Evolutionary conservation across 2,113 vertebrate species (phyloP).

Genomic region (Urocitellus parryii): DNA sequence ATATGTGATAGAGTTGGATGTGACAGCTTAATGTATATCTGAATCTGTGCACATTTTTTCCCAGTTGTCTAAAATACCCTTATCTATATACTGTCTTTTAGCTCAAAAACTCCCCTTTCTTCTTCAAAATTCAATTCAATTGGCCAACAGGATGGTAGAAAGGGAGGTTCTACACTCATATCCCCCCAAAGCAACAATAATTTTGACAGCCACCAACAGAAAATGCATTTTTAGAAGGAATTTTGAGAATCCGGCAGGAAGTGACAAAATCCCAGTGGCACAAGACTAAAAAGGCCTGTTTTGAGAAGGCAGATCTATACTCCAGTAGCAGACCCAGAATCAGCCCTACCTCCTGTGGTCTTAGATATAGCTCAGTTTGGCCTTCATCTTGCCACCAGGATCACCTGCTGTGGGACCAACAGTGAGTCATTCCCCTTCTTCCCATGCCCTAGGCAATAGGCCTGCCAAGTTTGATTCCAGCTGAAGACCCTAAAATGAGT

Average conservation of each 20-base stretch:
- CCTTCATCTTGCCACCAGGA: background rate
- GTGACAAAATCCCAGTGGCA: background rate
- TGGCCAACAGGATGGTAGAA: background rate
- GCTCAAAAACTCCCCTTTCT: background rate
- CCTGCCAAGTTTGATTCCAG: background rate
- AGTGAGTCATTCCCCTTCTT: background rate
- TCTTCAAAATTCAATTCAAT: conserved; percentile 29
- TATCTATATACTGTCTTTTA: background rate
- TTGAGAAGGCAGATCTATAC: background rate
- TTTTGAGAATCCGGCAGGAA: background rate
- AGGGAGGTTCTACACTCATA: background rate
- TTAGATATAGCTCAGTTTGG: background rate
- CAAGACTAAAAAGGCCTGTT: background rate
- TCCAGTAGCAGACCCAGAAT: background rate
- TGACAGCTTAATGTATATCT: background rate
- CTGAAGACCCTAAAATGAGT: background rate
- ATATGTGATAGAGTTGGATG: background rate
- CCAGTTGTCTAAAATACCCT: background rate
- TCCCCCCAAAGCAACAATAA: background rate
- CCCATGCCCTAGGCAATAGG: background rate
- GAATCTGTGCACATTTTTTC: background rate
- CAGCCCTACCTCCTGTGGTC: background rate
- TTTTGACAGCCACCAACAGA: background rate
- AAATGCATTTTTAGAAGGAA: background rate
- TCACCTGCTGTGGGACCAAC: background rate